These are phyloP conservation scores for Drosophila kambysellisi DNA, from an alignment of 2,888 invertebrate genomes.

Conservation along the genomic window DNA sequence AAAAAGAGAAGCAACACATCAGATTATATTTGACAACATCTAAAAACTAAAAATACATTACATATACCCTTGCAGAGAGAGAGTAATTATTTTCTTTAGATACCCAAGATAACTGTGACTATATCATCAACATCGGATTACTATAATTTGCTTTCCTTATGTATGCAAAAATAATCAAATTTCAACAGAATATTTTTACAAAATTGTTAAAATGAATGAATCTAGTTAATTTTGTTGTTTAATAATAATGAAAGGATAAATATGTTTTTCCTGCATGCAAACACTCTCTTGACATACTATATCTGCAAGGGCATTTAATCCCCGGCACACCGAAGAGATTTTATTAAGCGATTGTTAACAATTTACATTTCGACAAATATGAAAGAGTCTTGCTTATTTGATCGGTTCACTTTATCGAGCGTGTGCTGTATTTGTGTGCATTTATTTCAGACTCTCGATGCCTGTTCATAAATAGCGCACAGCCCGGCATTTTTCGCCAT, in stretches of 20 bases:
- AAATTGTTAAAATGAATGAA: too few relatives aligned
- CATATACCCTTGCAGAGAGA: not conserved
- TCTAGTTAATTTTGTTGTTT: too few relatives aligned
- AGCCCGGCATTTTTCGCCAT: slow-evolving; percentile 24
- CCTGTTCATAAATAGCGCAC: slow-evolving; percentile 45
- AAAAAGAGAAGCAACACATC: not conserved
- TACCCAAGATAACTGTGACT: not conserved
- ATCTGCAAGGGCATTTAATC: slow-evolving; percentile 6
- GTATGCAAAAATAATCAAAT: too few relatives aligned
- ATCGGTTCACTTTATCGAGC: slow-evolving; percentile 23
- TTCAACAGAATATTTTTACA: too few relatives aligned
- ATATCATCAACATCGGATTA: not conserved
- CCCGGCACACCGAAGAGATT: not conserved
- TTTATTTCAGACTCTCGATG: not conserved
- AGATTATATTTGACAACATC: not conserved
- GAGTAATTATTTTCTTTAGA: not conserved
- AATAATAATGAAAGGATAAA: not conserved
- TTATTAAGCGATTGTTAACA: not conserved
- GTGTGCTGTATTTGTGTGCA: slow-evolving; percentile 33
- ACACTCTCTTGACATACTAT: not conserved
- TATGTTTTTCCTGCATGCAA: not conserved
- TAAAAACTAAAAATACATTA: not conserved
- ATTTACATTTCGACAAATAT: not conserved
- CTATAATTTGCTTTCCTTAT: too few relatives aligned
- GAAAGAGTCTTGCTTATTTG: not conserved